A percentile compares a stretch with the other conserved stretches of the same genome.
These are phyloP conservation scores for Clarias gariepinus DNA, from an alignment of 2,113 vertebrate species.

Conservation along the genomic window DNA sequence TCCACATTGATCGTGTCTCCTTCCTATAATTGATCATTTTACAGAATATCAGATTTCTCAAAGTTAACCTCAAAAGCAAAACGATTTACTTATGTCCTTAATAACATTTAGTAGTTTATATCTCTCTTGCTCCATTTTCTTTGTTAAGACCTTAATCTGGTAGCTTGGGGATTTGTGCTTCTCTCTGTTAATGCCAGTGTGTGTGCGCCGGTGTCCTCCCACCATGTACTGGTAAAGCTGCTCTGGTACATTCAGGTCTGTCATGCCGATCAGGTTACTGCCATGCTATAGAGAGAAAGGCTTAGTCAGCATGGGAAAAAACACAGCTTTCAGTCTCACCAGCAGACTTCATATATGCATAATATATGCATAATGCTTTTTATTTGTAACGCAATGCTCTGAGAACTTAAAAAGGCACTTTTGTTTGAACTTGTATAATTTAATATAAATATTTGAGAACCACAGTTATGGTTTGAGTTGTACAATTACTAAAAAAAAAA, in stretches of 20 bases:
- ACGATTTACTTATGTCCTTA: not conserved
- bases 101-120: not conserved
- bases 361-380: not conserved
- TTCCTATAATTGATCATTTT: constrained; percentile 76
- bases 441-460: not conserved
- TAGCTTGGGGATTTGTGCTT: constrained; percentile 98
- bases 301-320: not conserved
- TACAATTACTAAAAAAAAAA: not conserved
- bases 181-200: constrained; percentile 86
- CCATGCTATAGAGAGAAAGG: constrained; percentile 78
- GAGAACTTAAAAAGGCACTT: not conserved
- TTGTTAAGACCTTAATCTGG: constrained; percentile 86
- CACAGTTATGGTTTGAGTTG: not conserved
- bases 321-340: not conserved
- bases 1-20: constrained; percentile 98
- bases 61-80: not conserved
- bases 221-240: constrained; percentile 99
- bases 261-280: constrained; percentile 97
- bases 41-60: not conserved
- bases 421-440: not conserved
- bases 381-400: not conserved
- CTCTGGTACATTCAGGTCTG: constrained; percentile 94
- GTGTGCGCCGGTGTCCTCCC: constrained; percentile 90
- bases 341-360: not conserved
- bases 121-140: not conserved